Evolutionary conservation across 2,113 vertebrate genomes (phyloP).

Genomic region (Bettongia penicillata): DNA sequence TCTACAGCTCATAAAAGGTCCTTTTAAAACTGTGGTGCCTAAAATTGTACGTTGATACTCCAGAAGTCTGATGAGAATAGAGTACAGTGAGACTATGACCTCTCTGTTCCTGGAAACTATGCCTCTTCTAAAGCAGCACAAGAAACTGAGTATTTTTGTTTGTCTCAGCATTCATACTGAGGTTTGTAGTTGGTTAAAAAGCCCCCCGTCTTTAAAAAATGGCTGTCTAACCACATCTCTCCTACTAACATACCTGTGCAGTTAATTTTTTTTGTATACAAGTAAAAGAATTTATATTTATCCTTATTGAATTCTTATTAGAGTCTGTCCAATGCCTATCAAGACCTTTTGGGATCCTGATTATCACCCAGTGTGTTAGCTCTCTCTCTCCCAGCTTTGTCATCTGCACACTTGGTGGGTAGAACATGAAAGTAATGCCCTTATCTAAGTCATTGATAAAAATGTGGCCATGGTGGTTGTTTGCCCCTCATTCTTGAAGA

Average conservation of each 20-base stretch:
- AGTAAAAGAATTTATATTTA: neutral
- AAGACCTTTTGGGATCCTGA: neutral
- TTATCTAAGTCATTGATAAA: neutral
- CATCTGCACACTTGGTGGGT: neutral
- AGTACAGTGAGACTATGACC: neutral
- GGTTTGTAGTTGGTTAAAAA: neutral
- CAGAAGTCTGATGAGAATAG: neutral
- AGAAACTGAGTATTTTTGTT: neutral
- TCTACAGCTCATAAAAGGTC: neutral
- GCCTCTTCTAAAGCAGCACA: neutral
- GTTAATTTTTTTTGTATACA: neutral
- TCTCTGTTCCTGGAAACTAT: neutral
- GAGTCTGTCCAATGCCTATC: neutral
- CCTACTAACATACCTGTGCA: neutral
- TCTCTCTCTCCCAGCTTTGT: neutral
- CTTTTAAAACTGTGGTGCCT: neutral
- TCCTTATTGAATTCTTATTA: neutral
- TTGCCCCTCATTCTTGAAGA: too few species aligned
- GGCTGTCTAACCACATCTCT: neutral
- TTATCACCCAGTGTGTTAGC: too few species aligned
- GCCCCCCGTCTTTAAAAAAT: neutral
- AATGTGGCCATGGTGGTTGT: neutral
- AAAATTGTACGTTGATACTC: neutral
- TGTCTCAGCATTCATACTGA: neutral
- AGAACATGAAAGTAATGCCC: neutral